Base-by-base conservation (phyloP, 2,113 vertebrate species). In the Polypterus senegalus region DNA sequence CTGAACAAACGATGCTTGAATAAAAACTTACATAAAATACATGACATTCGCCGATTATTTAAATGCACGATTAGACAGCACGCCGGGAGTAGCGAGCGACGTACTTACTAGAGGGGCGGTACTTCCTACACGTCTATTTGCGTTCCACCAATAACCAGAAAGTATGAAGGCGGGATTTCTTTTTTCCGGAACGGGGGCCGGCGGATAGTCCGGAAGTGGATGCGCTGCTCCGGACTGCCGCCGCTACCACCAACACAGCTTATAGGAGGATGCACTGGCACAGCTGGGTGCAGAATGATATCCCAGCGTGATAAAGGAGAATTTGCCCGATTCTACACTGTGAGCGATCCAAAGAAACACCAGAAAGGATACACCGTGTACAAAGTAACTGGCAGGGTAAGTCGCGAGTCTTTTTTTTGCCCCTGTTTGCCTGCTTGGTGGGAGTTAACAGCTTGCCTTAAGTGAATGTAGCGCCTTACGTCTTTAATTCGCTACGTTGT, bases 281-380 rank as follows among this genome's bases (percentile, higher is more conserved):
- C 83, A 78, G 80, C 75, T 72, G 68, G 70, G 61, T 71, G 80
- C 85, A 93, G 86, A 71, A 96, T 97, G 94, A 92, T 87, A 83
- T 85, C 90, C 68, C 80, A 89, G 74, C 76, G 87, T 78, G 90
- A 91, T 66, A 85, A 73, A 72, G 90, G 88, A 71, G 91, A 94
- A 64, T 76, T 96, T 70, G 93, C 92, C 80, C 93, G 94, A 46
- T 97, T 98, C 86, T 98, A 97, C 82, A 98, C 94, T 51, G 93
- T 98, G 71, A 97, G 91, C 5, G 92, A 98, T 43, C 92, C 94
- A 10, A 90, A 86, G 71, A 91, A 88, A 67, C 95, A 97, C 72
- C 76, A 80, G 49, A 89, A 85, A 75, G 94, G 94, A 43, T 90
- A 95, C 66, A 98, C 95, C 7, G 88, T 97, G 58, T 98, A 98